Evolutionary conservation across 2,797 vertebrate genomes (phyloP).

Genomic region (Otolemur crassicaudatus): DNA sequence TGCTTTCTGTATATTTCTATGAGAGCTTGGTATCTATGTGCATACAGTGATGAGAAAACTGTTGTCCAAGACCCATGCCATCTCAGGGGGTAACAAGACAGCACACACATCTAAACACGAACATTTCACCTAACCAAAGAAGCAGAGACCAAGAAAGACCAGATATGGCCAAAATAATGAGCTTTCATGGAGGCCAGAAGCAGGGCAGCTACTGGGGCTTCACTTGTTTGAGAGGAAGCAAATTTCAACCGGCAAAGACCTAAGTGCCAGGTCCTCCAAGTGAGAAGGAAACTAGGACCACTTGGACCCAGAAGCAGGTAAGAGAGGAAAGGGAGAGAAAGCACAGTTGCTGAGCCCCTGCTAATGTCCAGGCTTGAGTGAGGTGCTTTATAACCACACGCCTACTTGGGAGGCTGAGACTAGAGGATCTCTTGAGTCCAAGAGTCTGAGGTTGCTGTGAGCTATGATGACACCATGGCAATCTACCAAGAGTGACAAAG

Average conservation of each 20-base stretch:
- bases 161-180: too few species aligned
- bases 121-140: not conserved
- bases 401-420: too few species aligned
- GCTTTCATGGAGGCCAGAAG: not conserved
- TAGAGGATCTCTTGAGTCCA: too few species aligned
- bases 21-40: not conserved
- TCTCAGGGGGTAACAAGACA: not conserved
- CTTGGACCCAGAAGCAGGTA: not conserved
- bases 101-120: not conserved
- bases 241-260: not conserved
- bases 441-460: too few species aligned
- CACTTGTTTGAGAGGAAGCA: not conserved
- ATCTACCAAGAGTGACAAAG: too few species aligned
- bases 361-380: not conserved
- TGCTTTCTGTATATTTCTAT: not conserved
- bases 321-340: rapidly evolving
- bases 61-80: not conserved
- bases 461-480: too few species aligned
- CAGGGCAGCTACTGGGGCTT: not conserved
- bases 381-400: not conserved
- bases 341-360: not conserved
- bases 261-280: not conserved
- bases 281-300: rapidly evolving
- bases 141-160: not conserved
- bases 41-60: not conserved